Percentiles rank a stretch among this genome's conserved stretches.
These are phyloP conservation scores for Andrena chrysosceles DNA, from an alignment of 2,888 invertebrate genomes.

Conservation along the genomic window DNA sequence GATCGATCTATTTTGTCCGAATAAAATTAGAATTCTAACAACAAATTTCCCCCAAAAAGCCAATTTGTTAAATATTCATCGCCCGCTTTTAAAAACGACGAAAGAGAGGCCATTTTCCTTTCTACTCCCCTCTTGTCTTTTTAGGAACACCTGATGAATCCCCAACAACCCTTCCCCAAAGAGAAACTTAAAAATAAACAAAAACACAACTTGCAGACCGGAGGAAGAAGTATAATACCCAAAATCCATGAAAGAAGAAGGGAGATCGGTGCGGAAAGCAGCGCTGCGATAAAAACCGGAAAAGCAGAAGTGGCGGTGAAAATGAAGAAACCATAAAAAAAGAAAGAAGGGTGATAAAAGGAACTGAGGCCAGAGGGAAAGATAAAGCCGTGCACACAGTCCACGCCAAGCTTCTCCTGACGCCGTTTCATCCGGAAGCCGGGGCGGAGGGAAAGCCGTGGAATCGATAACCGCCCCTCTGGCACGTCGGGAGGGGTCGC, in stretches of 20 bases:
- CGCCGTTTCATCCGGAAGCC: slow-evolving; percentile 79
- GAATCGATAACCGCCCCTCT: slow-evolving; percentile 82
- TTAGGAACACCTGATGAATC: too few species aligned
- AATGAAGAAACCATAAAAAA: slow-evolving; percentile 15
- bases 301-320: slow-evolving; percentile 15
- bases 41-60: background rate
- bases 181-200: too few species aligned
- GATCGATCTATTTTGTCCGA: too few species aligned
- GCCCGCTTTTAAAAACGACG: background rate
- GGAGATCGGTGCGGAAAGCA: too few species aligned
- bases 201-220: background rate
- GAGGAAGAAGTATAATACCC: background rate
- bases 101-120: background rate
- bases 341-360: slow-evolving; percentile 27
- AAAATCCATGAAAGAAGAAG: background rate
- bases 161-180: too few species aligned
- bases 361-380: slow-evolving; percentile 42
- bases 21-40: too few species aligned
- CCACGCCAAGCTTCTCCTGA: slow-evolving; percentile 69
- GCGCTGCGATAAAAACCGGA: slow-evolving; percentile 3
- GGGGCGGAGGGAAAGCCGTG: slow-evolving; percentile 60
- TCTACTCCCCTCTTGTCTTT: too few species aligned
- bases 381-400: slow-evolving; percentile 42
- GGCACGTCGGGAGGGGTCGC: slow-evolving; percentile 77
- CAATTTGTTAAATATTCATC: background rate